These are phyloP conservation scores for Rhagologus leucostigma DNA, from an alignment of 2,113 vertebrate species.

Conservation along the genomic window DNA sequence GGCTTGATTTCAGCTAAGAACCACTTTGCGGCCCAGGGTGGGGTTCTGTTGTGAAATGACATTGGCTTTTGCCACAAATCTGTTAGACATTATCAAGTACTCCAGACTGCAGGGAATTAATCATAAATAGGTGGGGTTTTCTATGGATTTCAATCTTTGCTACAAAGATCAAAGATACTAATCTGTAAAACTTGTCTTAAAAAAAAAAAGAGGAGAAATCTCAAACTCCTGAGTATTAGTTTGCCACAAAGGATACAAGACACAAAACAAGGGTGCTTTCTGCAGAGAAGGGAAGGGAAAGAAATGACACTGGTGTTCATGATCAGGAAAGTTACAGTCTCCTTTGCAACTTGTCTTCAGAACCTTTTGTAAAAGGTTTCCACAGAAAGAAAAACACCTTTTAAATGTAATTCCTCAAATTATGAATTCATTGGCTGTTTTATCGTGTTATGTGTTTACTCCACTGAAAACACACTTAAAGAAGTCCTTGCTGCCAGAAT, in stretches of 20 bases:
- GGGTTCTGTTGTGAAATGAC: not conserved
- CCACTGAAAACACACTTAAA: not conserved
- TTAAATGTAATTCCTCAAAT: not conserved
- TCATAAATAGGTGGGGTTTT: not conserved
- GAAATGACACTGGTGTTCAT: rapidly evolving
- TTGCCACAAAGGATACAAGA: not conserved
- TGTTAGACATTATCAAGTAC: not conserved
- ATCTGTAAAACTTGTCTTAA: not conserved
- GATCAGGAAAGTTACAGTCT: not conserved
- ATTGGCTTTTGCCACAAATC: not conserved
- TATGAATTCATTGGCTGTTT: not conserved
- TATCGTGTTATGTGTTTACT: rapidly evolving
- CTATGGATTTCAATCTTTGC: not conserved
- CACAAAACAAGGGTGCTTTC: not conserved
- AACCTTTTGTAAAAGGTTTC: not conserved
- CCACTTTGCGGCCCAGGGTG: not conserved
- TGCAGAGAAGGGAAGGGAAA: not conserved
- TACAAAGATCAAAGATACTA: not conserved
- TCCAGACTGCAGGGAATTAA: not conserved
- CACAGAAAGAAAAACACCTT: not conserved
- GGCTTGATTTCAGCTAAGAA: slow-evolving; percentile 25
- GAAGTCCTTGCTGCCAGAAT: not conserved
- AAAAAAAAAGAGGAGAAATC: not conserved
- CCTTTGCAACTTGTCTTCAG: not conserved
- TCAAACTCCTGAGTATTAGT: not conserved